phyloP scores from a whole-genome alignment of 1,140 invertebrate species.

The Aporrectodea caliginosa region DNA sequence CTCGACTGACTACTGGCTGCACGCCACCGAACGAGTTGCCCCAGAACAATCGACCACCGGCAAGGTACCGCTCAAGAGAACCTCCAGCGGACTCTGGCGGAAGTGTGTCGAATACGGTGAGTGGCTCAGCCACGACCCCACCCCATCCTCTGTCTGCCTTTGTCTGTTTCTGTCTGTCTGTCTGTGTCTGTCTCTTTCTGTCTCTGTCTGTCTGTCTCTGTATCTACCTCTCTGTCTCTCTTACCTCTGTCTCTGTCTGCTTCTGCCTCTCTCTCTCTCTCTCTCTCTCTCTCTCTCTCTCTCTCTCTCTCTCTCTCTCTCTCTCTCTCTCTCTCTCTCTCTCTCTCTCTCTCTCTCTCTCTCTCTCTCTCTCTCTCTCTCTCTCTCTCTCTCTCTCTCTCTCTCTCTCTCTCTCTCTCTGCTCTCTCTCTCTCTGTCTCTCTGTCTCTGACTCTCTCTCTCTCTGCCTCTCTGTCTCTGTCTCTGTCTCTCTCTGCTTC shows the following conservation, averaged over 20 bases:
- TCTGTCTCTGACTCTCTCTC: too few species aligned
- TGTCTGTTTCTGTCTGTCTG: neutral
- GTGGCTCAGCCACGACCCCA: too few species aligned
- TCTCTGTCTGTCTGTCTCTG: neutral
- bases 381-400: too few species aligned
- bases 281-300: constrained; percentile 1
- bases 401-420: too few species aligned
- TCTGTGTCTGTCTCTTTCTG: constrained; percentile 7
- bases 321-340: too few species aligned
- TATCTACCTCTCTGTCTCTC: neutral
- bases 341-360: too few species aligned
- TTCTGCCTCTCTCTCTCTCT: constrained; percentile 1
- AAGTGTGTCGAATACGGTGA: constrained; percentile 41
- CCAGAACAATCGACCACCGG: constrained; percentile 35
- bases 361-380: too few species aligned
- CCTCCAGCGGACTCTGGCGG: constrained; percentile 51
- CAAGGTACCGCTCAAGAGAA: constrained; percentile 38
- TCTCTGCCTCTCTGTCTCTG: too few species aligned
- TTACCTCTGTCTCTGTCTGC: too few species aligned
- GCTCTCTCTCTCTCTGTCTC: too few species aligned
- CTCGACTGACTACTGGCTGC: constrained; percentile 54
- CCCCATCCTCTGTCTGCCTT: neutral
- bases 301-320: neutral
- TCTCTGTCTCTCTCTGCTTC: too few species aligned
- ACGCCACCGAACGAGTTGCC: constrained; percentile 42